Evolutionary conservation across 23 tunicate genomes (phyloP), one percentile per base, ranked within the genome.

Genomic region (Ciona savignyi): DNA sequence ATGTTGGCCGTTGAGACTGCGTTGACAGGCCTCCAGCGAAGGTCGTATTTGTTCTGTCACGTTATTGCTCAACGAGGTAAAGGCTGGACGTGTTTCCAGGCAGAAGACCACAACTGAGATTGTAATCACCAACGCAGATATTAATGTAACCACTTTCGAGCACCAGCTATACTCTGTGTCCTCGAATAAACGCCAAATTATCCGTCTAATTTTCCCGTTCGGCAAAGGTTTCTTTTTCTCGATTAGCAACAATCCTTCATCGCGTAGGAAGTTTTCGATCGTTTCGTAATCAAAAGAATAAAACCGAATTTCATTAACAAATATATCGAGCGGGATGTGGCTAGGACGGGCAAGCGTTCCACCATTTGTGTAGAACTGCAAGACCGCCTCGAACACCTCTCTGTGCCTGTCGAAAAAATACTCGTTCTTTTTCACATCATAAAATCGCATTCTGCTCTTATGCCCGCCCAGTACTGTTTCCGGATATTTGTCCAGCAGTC

Each of bases 291-390:
- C 87, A 48, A 95, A 70, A 4, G 73, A 30, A 72, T 95, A 95
- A 61, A 85, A 86, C 61, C 73, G 79, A 6, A 95, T 25, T 63
- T 95, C 99, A 66, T 95, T 77, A 22, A 95, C 72, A 67, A 95
- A 95, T 68, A 89, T 95, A 62, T 95, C 99, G 21, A 95, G 64
- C 11, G 99, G 99, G 25, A 95, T 74, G 29, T 95, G 91, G 51
- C 88, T 87, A 0, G 99, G 99, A 19, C 99, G 90, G 0, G 61
- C 32, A 9, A 95, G 60, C 11, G 33, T 62, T 29, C 96, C 96
- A 0, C 89, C 87, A 4, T 77, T 74, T 35, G 23, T 27, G 64
- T 81, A 82, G 62, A 68, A 84, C 24, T 85, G 80, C 33, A 81
- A 32, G 9, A 84, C 68, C 15, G 74, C 96, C 71, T 95, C 88